Evolutionary conservation across 2,888 invertebrate genomes (phyloP), one percentile per base, ranked within the genome.

Genomic region (Habrosyne pyritoides): DNA sequence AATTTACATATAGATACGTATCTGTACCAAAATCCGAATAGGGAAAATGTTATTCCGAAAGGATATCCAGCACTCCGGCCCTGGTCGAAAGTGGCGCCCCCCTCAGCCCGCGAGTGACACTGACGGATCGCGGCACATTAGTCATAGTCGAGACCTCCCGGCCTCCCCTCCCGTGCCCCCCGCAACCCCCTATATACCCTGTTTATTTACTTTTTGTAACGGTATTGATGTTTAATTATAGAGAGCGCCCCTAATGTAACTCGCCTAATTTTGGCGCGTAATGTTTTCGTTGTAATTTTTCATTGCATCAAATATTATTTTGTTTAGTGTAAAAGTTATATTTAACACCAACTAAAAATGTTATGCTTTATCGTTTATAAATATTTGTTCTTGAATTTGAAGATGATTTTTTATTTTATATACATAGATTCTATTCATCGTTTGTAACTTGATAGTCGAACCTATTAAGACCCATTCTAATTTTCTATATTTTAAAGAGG

Each of bases 91-190:
- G 81, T 83, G 78, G 86, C 84, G 84, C 86, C 86, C 88, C 85
- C 86, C 79, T 79, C 82, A 78, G 75, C 81, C 87, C 87, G 83
- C 86, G 85, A 88, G 84, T 89, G 95, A 94, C 95, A 94, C 93
- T 94, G 95, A 95, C 94, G 94, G 93, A 95, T 95, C 93, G 94
- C 86, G 90, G 85, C 84, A 90, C 93, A 94, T 95, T 94, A 94
- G 94, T 95, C 94, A 95, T 95, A 94, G 94, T 93, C 92, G 90
- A 85, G 86, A 83, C 90, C 89, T 83, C 86, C 75, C 75, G 67
- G 64, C 64, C 68, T 66, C 70, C 67, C 79, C 66, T 76, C 88
- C 89, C 88, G 88, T 88, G 82, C 84, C 83, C 82, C 79, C 86
- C 84, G 64, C 79, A 83, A 42, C 42, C 87, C 88, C 83, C 81